A percentile compares a stretch with the other conserved stretches of the same genome.
These are phyloP conservation scores for Arctocebus calabarensis DNA, from an alignment of 2,797 vertebrate genomes.

Conservation along the genomic window DNA sequence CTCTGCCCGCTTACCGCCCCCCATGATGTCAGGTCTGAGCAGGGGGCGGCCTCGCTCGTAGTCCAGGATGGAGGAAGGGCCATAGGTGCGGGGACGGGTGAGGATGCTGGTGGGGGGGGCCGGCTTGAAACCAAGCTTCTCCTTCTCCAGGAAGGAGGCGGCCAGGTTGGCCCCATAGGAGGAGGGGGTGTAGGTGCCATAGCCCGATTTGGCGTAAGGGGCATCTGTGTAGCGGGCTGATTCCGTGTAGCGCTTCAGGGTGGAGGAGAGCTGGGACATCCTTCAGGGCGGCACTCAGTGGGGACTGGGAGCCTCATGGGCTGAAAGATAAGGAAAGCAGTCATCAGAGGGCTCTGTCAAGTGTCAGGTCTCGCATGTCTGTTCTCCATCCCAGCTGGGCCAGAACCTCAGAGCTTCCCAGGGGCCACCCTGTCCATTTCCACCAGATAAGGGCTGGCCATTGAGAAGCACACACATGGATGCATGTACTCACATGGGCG, in stretches of 20 bases:
- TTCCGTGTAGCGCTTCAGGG: constrained; percentile 93
- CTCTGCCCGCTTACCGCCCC: constrained; percentile 91
- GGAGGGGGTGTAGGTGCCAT: constrained; percentile 93
- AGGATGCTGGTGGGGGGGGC: constrained; percentile 90
- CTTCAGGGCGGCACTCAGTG: constrained; percentile 88
- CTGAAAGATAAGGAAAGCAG: constrained; percentile 88
- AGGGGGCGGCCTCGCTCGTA: constrained; percentile 89
- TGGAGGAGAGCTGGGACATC: constrained; percentile 97
- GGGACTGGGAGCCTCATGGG: constrained; percentile 92
- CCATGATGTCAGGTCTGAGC: constrained; percentile 91
- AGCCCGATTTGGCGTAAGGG: constrained; percentile 93
- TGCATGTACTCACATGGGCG: background rate
- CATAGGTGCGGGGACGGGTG: constrained; percentile 80
- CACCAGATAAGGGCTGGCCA: background rate
- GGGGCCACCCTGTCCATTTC: background rate
- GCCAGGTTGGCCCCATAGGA: constrained; percentile 91
- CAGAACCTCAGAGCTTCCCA: background rate
- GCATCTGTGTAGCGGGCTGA: constrained; percentile 88
- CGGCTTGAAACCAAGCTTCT: constrained; percentile 91
- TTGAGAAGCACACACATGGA: background rate
- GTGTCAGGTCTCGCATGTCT: background rate
- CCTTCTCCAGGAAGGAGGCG: constrained; percentile 89
- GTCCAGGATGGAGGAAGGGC: constrained; percentile 88
- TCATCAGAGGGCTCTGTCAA: constrained; percentile 67
- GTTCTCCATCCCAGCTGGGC: background rate